These are phyloP conservation scores for Drosophila paramelanica DNA, from an alignment of 2,888 invertebrate genomes.

Conservation along the genomic window DNA sequence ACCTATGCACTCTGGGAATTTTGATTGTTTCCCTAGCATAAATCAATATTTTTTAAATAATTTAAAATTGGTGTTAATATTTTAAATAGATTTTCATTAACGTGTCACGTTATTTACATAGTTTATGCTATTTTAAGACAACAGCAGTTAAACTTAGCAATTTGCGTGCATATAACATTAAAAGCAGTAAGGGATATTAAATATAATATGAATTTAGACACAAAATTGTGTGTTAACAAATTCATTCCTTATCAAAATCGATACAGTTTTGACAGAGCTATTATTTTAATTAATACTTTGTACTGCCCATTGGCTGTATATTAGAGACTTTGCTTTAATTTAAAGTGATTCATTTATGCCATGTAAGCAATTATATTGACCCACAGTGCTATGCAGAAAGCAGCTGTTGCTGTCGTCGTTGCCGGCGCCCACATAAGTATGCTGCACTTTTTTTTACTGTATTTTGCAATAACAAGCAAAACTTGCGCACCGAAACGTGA, in stretches of 20 bases:
- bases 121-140: no score
- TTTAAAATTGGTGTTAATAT: no score
- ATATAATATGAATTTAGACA: no score
- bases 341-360: neutral
- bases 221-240: no score
- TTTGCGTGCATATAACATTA: no score
- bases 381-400: constrained; percentile 21
- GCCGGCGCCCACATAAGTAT: constrained; percentile 63
- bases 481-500: constrained; percentile 57
- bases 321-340: neutral
- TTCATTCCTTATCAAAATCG: no score
- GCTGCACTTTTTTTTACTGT: constrained; percentile 45
- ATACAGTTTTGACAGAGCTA: no score
- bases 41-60: neutral
- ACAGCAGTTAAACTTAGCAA: no score
- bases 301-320: neutral
- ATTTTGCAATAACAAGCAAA: constrained; percentile 54
- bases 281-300: no score
- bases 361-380: neutral
- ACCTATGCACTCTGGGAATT: constrained; percentile 43
- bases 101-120: no score
- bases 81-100: no score
- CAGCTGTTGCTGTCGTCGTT: constrained; percentile 36
- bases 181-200: no score
- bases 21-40: neutral